These are phyloP conservation scores for Diabrotica undecimpunctata DNA, from an alignment of 1,140 invertebrate species.

Conservation along the genomic window DNA sequence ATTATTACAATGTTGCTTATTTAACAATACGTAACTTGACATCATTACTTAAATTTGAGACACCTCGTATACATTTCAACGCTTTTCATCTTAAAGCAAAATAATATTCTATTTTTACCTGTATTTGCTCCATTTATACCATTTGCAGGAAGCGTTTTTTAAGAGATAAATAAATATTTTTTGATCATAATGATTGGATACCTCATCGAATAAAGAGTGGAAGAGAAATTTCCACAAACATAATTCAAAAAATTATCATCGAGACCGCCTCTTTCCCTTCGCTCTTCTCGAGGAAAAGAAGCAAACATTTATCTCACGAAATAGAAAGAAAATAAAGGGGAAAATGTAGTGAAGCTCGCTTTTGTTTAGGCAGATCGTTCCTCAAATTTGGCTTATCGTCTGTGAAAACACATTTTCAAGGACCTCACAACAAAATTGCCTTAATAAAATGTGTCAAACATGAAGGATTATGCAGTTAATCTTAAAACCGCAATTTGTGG, in stretches of 20 bases:
- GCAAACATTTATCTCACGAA: slow-evolving; percentile 27
- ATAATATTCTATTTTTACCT: too few species aligned
- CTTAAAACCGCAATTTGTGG: too few species aligned
- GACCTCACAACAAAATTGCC: neutral
- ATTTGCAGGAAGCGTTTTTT: too few species aligned
- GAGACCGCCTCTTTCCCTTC: neutral
- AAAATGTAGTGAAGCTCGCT: slow-evolving; percentile 19
- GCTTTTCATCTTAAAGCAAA: too few species aligned
- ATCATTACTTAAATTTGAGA: too few species aligned
- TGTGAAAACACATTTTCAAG: slow-evolving; percentile 10
- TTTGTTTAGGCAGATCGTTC: slow-evolving; percentile 16
- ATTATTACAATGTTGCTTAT: too few species aligned
- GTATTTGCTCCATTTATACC: too few species aligned
- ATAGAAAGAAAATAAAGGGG: slow-evolving; percentile 32
- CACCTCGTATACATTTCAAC: too few species aligned
- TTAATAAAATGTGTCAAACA: neutral
- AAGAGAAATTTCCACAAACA: slow-evolving; percentile 7
- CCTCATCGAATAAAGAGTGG: too few species aligned
- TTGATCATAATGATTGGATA: too few species aligned
- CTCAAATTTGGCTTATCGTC: slow-evolving; percentile 13
- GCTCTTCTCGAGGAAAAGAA: slow-evolving; percentile 12
- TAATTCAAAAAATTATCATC: slow-evolving; percentile 21
- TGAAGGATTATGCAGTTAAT: neutral
- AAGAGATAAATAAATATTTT: too few species aligned
- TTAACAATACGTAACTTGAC: too few species aligned